Percentiles rank a stretch among this genome's conserved stretches.
Conservation (phyloP, 1,140 invertebrate species). For the Diploscapter pachys region DNA sequence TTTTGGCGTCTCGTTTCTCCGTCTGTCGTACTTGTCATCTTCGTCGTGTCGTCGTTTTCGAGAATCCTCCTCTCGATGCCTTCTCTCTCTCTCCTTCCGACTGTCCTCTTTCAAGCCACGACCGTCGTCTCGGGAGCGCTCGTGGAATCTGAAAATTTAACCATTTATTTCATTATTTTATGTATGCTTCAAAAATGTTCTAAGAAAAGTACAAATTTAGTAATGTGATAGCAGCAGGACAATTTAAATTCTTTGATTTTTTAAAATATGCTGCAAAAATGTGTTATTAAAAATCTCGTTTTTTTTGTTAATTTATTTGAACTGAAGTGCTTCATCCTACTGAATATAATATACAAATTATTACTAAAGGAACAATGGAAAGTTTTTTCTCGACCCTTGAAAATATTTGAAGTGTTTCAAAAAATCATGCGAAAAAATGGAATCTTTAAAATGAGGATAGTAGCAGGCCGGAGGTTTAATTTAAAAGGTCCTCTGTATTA, state of each 20-base stretch:
- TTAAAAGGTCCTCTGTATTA: no score
- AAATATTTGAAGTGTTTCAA: neutral
- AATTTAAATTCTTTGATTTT: constrained; percentile 60
- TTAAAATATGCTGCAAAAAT: constrained; percentile 70
- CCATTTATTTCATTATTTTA: neutral
- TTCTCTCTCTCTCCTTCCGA: constrained; percentile 15
- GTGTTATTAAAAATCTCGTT: constrained; percentile 26
- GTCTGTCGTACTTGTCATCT: constrained; percentile 55
- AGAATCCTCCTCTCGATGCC: constrained; percentile 20
- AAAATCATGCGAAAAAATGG: neutral
- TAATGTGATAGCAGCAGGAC: constrained; percentile 50
- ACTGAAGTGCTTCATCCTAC: no score
- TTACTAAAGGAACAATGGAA: no score
- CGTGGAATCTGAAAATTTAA: constrained; percentile 19
- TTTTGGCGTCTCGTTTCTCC: constrained; percentile 53
- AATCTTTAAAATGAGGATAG: neutral
- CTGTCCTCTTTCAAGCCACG: constrained; percentile 10
- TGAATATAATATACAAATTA: no score
- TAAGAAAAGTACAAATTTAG: neutral
- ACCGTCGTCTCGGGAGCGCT: constrained; percentile 45
- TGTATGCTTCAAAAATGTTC: neutral
- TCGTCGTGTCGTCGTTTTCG: constrained; percentile 51
- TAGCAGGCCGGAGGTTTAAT: no score
- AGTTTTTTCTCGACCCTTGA: neutral
- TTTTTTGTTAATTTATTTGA: no score